Percentiles rank a stretch among this genome's conserved stretches.
Evolutionary conservation across 2,888 invertebrate species (phyloP).

Genomic region (Malacosoma neustria): DNA sequence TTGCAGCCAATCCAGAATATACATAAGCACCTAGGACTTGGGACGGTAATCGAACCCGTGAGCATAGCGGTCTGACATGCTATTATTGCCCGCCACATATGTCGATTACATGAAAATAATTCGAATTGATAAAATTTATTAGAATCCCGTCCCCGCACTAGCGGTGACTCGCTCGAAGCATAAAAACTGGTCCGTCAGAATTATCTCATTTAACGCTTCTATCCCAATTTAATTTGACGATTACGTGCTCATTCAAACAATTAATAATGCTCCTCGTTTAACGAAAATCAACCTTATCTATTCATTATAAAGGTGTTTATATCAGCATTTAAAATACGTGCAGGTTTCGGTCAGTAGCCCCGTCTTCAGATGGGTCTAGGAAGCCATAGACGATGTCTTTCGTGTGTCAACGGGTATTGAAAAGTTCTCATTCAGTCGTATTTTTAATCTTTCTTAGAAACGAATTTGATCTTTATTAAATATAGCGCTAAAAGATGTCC

Average conservation of each 20-base stretch:
- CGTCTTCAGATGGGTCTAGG: background rate
- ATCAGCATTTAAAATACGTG: background rate
- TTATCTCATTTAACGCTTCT: conserved; percentile 42
- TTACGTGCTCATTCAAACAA: conserved; percentile 19
- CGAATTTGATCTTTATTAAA: no score
- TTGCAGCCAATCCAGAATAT: no score
- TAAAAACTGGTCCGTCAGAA: conserved; percentile 22
- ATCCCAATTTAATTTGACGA: conserved; percentile 40
- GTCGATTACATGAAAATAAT: no score
- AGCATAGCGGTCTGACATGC: no score
- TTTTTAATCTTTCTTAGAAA: background rate
- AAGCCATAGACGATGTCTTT: background rate
- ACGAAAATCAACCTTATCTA: conserved; percentile 1
- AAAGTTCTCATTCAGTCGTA: background rate
- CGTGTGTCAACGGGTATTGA: background rate
- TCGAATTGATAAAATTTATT: background rate
- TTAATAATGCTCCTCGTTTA: background rate
- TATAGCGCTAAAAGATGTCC: no score
- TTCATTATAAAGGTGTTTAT: background rate
- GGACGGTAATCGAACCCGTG: no score
- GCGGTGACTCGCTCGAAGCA: conserved; percentile 10
- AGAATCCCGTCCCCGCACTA: conserved; percentile 9
- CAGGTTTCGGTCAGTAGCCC: conserved; percentile 20
- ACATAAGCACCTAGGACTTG: no score
- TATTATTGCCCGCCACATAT: no score